Evolutionary conservation across 1,140 invertebrate species (phyloP).

Genomic region (Drosophila fuyamai): DNA sequence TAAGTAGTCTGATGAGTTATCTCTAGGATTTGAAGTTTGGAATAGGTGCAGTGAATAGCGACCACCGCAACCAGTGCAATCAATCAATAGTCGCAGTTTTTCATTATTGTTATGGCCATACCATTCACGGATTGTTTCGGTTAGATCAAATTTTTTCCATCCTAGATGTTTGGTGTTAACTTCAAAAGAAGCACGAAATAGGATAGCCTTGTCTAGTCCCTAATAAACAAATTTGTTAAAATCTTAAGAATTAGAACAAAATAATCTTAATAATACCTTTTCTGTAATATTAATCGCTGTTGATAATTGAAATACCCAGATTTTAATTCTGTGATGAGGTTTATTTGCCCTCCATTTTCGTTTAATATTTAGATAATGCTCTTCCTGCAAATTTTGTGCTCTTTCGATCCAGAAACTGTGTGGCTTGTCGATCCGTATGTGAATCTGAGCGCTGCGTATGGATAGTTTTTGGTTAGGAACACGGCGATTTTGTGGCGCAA

Average conservation of each 20-base stretch:
- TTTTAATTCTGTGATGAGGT: slow-evolving; percentile 51
- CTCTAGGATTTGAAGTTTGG: slow-evolving; percentile 22
- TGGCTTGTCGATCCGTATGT: slow-evolving; percentile 75
- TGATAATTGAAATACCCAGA: slow-evolving; percentile 77
- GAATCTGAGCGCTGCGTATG: slow-evolving; percentile 74
- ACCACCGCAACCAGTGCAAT: slow-evolving; percentile 93
- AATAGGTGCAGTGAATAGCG: slow-evolving; percentile 88
- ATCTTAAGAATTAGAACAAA: not conserved
- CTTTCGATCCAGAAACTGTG: slow-evolving; percentile 23
- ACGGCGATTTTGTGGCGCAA: slow-evolving; percentile 88
- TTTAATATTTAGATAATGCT: slow-evolving; percentile 34
- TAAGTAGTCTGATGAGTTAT: slow-evolving; percentile 13
- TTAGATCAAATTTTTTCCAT: slow-evolving; percentile 95
- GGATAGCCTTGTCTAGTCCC: slow-evolving; percentile 87
- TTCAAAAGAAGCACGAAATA: slow-evolving; percentile 89
- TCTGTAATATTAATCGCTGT: slow-evolving; percentile 64
- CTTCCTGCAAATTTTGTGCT: slow-evolving; percentile 11
- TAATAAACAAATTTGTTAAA: slow-evolving; percentile 55
- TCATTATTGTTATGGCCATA: slow-evolving; percentile 86
- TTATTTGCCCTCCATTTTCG: slow-evolving; percentile 28
- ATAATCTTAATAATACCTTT: slow-evolving; percentile 39
- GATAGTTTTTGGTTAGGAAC: slow-evolving; percentile 86
- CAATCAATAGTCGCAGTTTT: slow-evolving; percentile 90
- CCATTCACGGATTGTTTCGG: slow-evolving; percentile 91
- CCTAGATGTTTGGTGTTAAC: slow-evolving; percentile 89